These are phyloP conservation scores for Gymnothorax javanicus DNA, from an alignment of 2,797 vertebrate genomes.

Conservation along the genomic window DNA sequence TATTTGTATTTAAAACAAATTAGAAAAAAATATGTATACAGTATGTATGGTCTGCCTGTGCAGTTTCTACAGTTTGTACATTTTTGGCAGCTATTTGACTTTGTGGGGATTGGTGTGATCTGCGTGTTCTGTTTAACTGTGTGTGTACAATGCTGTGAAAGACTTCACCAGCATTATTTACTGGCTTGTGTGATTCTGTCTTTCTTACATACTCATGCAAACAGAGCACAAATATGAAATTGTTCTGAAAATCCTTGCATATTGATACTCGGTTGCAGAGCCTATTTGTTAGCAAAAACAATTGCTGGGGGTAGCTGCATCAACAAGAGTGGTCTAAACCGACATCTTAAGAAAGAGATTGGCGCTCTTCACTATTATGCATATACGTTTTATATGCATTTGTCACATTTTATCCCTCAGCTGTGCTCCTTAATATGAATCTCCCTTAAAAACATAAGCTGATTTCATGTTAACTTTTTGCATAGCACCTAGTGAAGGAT, in stretches of 20 bases:
- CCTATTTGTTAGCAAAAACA: neutral
- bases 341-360: neutral
- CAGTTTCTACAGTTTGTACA: constrained; percentile 48
- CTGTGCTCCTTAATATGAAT: constrained; percentile 14
- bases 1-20: constrained; percentile 66
- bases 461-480: constrained; percentile 2
- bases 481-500: neutral
- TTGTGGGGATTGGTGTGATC: constrained; percentile 52
- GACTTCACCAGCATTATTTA: constrained; percentile 28
- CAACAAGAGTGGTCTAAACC: neutral
- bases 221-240: constrained; percentile 18
- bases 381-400: neutral
- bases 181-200: constrained; percentile 30
- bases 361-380: constrained; percentile 18
- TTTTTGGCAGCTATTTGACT: constrained; percentile 74
- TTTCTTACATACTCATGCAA: constrained; percentile 37
- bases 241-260: constrained; percentile 10
- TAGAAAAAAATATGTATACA: constrained; percentile 36
- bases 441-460: neutral
- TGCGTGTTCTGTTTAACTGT: constrained; percentile 42
- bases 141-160: constrained; percentile 29
- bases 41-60: constrained; percentile 58
- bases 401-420: constrained; percentile 8
- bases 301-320: neutral
- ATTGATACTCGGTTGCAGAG: constrained; percentile 5